A percentile compares a stretch with the other conserved stretches of the same genome.
Evolutionary conservation across 2,113 vertebrate species (phyloP).

Genomic region (Todiramphus chloris): DNA sequence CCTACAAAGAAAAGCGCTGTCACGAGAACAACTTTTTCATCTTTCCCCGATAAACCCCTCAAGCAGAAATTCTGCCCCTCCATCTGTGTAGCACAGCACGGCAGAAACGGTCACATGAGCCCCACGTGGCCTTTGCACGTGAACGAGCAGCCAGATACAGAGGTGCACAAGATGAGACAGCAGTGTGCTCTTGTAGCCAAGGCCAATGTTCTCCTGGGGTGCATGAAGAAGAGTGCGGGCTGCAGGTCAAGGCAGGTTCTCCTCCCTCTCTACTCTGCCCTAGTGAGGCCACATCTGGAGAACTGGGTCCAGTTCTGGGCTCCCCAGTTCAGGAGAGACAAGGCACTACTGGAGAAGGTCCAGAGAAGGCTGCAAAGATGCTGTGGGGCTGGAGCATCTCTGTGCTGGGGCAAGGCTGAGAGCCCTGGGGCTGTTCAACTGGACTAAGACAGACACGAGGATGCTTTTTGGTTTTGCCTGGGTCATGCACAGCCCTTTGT

Average conservation of each 20-base stretch:
- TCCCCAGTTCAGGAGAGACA: not conserved
- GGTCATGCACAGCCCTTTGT: no score
- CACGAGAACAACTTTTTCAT: rapidly evolving
- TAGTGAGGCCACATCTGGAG: not conserved
- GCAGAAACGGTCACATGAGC: not conserved
- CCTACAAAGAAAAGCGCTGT: not conserved
- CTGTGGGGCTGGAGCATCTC: not conserved
- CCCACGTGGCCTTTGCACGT: rapidly evolving
- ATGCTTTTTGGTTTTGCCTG: no score
- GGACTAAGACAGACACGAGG: no score
- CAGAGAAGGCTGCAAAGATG: not conserved
- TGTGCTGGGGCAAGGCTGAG: no score
- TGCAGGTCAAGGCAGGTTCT: no score
- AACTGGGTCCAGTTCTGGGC: no score
- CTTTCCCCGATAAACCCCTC: not conserved
- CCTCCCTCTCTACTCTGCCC: not conserved
- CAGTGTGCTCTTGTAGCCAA: no score
- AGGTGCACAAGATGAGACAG: not conserved
- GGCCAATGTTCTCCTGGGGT: no score
- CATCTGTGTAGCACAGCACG: not conserved
- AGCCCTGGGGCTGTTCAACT: no score
- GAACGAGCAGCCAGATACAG: not conserved
- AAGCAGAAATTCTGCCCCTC: not conserved
- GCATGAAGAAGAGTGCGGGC: no score
- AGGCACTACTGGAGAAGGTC: not conserved